These are phyloP conservation scores for Chiroxiphia lanceolata DNA, from an alignment of 2,797 vertebrate species.

Conservation along the genomic window DNA sequence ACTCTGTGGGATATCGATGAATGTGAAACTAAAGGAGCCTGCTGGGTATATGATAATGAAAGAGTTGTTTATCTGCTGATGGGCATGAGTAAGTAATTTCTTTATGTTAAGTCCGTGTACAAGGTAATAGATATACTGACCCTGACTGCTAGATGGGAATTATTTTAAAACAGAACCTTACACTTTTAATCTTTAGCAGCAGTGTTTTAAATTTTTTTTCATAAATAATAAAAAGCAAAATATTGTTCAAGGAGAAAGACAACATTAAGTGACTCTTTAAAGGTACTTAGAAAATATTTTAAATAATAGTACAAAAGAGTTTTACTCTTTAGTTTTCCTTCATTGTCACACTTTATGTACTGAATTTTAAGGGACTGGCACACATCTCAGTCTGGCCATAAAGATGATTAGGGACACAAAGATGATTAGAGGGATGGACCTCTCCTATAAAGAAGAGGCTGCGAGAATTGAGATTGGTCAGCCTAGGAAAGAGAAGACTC, in stretches of 20 bases:
- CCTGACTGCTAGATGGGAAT: not conserved
- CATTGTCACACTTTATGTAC: not conserved
- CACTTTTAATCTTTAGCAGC: not conserved
- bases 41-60: slow-evolving; percentile 78
- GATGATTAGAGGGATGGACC: not conserved
- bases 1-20: slow-evolving; percentile 75
- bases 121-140: not conserved
- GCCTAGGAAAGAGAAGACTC: not conserved
- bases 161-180: not conserved
- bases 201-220: not conserved
- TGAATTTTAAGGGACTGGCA: not conserved
- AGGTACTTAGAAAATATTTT: not conserved
- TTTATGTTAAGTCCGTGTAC: not conserved
- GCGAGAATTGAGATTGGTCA: not conserved
- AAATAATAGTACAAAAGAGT: not conserved
- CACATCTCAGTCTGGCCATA: not conserved
- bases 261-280: not conserved
- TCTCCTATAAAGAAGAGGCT: not conserved
- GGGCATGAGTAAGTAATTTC: slow-evolving; percentile 76
- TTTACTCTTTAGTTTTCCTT: not conserved
- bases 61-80: slow-evolving; percentile 74
- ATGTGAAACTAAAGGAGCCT: slow-evolving; percentile 75
- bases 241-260: not conserved
- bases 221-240: not conserved
- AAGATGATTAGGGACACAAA: not conserved